Evolutionary conservation across 2,797 vertebrate genomes (phyloP).

Genomic region (Serranus cabrilla): DNA sequence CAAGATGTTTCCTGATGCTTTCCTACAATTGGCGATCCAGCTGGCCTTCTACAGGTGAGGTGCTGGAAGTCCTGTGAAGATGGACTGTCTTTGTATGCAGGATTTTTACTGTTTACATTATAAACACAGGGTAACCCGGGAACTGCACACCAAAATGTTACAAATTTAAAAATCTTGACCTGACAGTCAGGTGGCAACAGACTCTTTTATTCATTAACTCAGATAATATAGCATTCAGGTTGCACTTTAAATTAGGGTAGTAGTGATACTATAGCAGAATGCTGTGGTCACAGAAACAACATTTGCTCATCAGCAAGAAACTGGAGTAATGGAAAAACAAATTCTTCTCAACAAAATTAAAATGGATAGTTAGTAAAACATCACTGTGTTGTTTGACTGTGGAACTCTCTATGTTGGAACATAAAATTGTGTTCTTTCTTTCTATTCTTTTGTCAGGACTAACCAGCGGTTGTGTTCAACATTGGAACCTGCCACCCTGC

Average conservation of each 20-base stretch:
- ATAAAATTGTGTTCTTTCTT: background rate
- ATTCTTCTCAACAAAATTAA: background rate
- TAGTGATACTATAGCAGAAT: too few relatives aligned
- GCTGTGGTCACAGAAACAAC: background rate
- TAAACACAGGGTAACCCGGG: background rate
- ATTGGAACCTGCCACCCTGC: slow-evolving; percentile 91
- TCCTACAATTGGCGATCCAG: slow-evolving; percentile 93
- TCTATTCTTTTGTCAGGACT: slow-evolving; percentile 80
- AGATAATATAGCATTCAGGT: background rate
- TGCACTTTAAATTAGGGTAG: background rate
- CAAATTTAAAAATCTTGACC: background rate
- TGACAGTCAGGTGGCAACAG: background rate
- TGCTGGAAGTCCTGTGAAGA: background rate
- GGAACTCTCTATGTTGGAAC: background rate
- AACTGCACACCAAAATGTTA: background rate
- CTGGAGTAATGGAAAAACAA: background rate
- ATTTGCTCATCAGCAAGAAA: background rate
- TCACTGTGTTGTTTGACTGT: background rate
- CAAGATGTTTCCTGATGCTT: slow-evolving; percentile 94
- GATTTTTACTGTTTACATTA: background rate
- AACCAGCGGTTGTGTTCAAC: slow-evolving; percentile 86
- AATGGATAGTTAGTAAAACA: background rate
- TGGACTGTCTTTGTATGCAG: background rate
- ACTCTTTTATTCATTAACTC: background rate
- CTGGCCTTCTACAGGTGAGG: slow-evolving; percentile 93